Conservation (phyloP, 2,797 vertebrate genomes). For the Manis pentadactyla region DNA sequence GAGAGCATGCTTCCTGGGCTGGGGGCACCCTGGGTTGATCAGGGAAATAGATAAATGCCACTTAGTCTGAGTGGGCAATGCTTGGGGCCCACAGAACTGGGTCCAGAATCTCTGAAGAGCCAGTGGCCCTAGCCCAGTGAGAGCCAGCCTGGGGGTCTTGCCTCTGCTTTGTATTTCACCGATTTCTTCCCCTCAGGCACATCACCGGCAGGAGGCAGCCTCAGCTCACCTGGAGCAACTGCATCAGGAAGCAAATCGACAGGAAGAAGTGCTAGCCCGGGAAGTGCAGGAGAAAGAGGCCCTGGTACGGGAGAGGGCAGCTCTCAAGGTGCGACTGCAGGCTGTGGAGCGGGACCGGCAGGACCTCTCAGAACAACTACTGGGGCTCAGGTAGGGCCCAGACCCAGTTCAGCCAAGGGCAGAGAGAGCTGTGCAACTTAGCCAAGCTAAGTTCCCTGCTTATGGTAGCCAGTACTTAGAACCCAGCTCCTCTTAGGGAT, state of each 20-base stretch:
- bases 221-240: conserved; percentile 84
- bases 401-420: not conserved
- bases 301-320: conserved; percentile 85
- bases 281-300: conserved; percentile 86
- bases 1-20: not conserved
- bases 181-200: conserved; percentile 69
- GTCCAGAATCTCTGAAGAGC: not conserved
- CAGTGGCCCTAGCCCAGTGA: not conserved
- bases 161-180: not conserved
- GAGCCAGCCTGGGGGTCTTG: not conserved
- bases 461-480: conserved; percentile 10
- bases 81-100: not conserved
- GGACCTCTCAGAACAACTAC: conserved; percentile 86
- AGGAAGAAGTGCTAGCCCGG: conserved; percentile 74
- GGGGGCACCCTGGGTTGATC: not conserved
- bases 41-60: not conserved
- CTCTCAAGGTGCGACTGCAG: conserved; percentile 85
- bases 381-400: conserved; percentile 88
- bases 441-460: not conserved
- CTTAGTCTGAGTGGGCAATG: not conserved
- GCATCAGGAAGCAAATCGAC: conserved; percentile 78
- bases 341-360: conserved; percentile 82
- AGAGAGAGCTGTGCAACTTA: not conserved
- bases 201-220: conserved; percentile 70
- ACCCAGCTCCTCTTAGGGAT: conserved; percentile 6